Base-by-base conservation (phyloP, 1,140 invertebrate species). In the Pristionchus pacificus region DNA sequence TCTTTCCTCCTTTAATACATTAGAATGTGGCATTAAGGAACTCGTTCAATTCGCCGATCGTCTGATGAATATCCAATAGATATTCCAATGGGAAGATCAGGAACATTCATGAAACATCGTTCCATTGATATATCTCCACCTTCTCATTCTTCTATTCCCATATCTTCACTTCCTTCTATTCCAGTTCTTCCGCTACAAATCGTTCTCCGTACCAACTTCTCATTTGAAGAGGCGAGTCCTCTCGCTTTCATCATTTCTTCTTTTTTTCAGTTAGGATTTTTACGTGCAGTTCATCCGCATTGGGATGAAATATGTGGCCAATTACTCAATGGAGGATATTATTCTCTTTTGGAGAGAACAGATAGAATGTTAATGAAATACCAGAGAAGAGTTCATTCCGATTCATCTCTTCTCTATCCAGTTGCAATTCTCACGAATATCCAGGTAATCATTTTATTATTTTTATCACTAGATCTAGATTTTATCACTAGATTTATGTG, bases 241-340 rank as follows among this genome's bases (percentile, higher is more conserved):
- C 19, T 49, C 38, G 6, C 60, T 68, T 68, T 38, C 59, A 68
- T 38, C 71, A 73, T 27, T 6, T 13, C n/a, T 13, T 70, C 2
- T 19, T 67, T 29, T 28, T 60, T 38, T 19, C 31, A 70, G 28
- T 61, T 75, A 1, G 74, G 71, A 33, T 33, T 27, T 30, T 59
- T 75, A 19, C 74, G 74, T 38, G 55, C 62, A 38, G 74, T 75
- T 19, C 71, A 72, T 65, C 74, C 74, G 1, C 73, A 75, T 71
- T 77, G 78, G 78, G 80, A 82, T 68, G 80, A 82, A 60, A 71
- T 82, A 30, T 78, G 78, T 67, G 80, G 80, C 15, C 80, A 82
- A 69, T 49, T 82, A 57, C 61, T 82, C 29, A 82, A 82, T 65
- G 58, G 55, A 38, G 80, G 75, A 19, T 84, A 82, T 60, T 84